These are phyloP conservation scores for Zoanthus sociatus DNA, from an alignment of 92 coral and sea anemone genomes.

Conservation along the genomic window DNA sequence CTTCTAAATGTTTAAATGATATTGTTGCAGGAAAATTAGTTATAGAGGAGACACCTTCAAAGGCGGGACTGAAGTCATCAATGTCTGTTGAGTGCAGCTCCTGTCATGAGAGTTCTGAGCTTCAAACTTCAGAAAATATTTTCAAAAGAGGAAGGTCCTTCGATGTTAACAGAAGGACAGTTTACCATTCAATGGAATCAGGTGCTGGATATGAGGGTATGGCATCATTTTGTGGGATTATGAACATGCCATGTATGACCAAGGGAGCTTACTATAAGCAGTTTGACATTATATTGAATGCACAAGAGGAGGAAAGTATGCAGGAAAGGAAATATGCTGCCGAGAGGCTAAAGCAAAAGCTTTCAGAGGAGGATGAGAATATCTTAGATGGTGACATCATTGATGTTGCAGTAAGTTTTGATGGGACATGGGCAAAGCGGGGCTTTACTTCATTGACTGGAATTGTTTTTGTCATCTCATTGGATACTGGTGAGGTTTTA, in stretches of 20 bases:
- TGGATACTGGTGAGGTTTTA: constrained; percentile 65
- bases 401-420: not conserved
- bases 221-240: not conserved
- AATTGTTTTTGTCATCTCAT: constrained; percentile 61
- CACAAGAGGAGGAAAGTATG: constrained; percentile 34
- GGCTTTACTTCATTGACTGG: constrained; percentile 56
- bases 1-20: not conserved
- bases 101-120: not conserved
- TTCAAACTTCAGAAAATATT: not conserved
- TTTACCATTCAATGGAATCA: constrained; percentile 32
- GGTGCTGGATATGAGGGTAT: constrained; percentile 27
- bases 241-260: not conserved
- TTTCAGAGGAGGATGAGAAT: constrained; percentile 18
- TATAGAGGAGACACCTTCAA: constrained; percentile 1
- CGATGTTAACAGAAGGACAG: constrained; percentile 24
- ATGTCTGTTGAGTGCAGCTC: not conserved
- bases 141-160: constrained; percentile 24
- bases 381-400: not conserved
- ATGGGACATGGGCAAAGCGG: constrained; percentile 1
- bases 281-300: constrained; percentile 22
- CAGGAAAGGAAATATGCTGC: constrained; percentile 17
- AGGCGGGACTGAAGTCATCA: constrained; percentile 19
- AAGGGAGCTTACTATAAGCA: constrained; percentile 34
- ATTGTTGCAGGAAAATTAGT: not conserved
- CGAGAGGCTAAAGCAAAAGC: not conserved